These are phyloP conservation scores for Acrobasis consociella DNA, from an alignment of 2,888 invertebrate genomes.

Conservation along the genomic window DNA sequence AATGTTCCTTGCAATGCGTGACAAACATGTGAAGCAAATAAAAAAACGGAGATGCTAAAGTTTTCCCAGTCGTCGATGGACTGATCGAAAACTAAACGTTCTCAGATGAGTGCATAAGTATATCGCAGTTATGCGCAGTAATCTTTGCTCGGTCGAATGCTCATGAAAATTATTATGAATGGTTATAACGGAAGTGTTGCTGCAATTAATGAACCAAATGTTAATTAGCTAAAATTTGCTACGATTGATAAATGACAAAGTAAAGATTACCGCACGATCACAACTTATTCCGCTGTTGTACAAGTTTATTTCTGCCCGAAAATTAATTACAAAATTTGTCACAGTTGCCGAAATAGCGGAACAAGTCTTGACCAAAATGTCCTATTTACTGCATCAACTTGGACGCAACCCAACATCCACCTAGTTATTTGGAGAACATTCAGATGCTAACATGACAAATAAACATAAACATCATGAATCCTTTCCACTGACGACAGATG, in stretches of 20 bases:
- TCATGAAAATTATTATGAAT: conserved; percentile 3
- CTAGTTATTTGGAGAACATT: conserved; percentile 35
- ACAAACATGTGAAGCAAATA: conserved; percentile 64
- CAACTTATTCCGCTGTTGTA: conserved; percentile 46
- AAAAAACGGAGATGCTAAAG: conserved; percentile 46
- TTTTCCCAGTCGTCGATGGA: conserved; percentile 32
- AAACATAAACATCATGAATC: conserved; percentile 6
- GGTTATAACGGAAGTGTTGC: background rate
- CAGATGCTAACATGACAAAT: conserved; percentile 7
- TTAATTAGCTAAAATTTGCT: conserved; percentile 4
- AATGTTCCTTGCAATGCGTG: conserved; percentile 77
- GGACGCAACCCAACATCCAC: conserved; percentile 75
- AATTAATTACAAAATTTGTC: conserved; percentile 6
- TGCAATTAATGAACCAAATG: background rate
- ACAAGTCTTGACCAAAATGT: conserved; percentile 58
- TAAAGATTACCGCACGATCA: conserved; percentile 43
- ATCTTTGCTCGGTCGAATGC: conserved; percentile 36
- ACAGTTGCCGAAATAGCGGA: conserved; percentile 46
- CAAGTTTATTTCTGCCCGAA: conserved; percentile 3
- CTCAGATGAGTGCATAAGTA: conserved; percentile 41
- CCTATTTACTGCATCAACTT: conserved; percentile 71
- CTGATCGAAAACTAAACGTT: conserved; percentile 45
- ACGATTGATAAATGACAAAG: conserved; percentile 29
- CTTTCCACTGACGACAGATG: conserved; percentile 1
- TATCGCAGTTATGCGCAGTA: conserved; percentile 44